phyloP scores from a whole-genome alignment of 2,888 invertebrate genomes.

The Saturnia japonica region DNA sequence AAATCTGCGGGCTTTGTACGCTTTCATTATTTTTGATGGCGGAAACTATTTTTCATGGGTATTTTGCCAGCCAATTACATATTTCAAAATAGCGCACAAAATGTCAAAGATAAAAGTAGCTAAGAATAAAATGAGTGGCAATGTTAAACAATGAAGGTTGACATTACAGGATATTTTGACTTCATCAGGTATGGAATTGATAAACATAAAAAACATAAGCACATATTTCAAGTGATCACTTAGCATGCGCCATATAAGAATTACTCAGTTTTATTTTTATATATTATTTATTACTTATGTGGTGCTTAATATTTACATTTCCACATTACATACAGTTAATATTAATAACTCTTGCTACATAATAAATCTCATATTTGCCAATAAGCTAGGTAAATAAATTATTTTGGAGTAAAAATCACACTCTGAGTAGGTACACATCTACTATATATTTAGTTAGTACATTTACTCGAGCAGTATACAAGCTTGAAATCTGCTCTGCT shows the following conservation, averaged over 20 bases:
- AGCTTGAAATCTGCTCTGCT: too few species aligned
- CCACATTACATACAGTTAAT: background rate
- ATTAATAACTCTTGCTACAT: background rate
- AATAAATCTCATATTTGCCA: background rate
- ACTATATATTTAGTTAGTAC: too few species aligned
- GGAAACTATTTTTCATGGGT: too few species aligned
- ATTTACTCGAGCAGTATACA: too few species aligned
- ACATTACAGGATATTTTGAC: too few species aligned
- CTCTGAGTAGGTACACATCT: too few species aligned
- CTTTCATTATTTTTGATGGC: background rate
- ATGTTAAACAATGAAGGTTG: background rate
- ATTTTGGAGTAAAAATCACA: too few species aligned
- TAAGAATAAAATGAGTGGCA: background rate
- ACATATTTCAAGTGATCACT: constrained; percentile 3
- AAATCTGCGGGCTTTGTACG: background rate
- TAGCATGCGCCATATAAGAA: background rate
- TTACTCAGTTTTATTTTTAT: background rate
- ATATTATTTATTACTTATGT: background rate
- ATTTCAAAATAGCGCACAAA: background rate
- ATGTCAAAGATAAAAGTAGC: background rate
- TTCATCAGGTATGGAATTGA: background rate
- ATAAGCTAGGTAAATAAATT: background rate
- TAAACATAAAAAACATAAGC: background rate
- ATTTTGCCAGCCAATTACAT: background rate
- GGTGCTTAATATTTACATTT: background rate